These are phyloP conservation scores for Molanna angustata DNA, from an alignment of 2,888 invertebrate species.

Conservation along the genomic window DNA sequence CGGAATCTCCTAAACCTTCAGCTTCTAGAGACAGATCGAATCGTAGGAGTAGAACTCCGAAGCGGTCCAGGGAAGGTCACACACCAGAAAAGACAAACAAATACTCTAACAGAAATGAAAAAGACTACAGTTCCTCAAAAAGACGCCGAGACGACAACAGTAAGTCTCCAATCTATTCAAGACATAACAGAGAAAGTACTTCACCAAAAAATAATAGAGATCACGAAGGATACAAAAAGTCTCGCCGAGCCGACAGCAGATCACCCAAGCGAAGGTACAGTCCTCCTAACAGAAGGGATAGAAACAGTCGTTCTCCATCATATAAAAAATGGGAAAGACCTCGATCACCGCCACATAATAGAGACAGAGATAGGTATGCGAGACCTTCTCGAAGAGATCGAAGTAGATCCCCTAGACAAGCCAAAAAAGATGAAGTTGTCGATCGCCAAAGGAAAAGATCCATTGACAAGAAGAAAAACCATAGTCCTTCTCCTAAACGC, in stretches of 20 bases:
- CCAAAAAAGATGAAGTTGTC: conserved; percentile 31
- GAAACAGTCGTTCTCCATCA: conserved; percentile 39
- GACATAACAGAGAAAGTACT: conserved; percentile 20
- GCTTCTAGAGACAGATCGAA: conserved; percentile 11
- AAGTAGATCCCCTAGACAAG: conserved; percentile 27
- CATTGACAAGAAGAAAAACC: conserved; percentile 34
- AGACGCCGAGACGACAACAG: conserved; percentile 35
- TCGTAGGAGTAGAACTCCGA: conserved; percentile 22
- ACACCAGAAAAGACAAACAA: conserved; percentile 32
- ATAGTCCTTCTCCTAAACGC: conserved; percentile 39
- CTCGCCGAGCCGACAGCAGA: conserved; percentile 21
- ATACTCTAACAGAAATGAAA: conserved; percentile 36
- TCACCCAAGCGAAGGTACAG: conserved; percentile 37
- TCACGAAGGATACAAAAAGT: conserved; percentile 14
- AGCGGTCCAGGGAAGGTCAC: conserved; percentile 27
- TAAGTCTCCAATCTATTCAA: conserved; percentile 24
- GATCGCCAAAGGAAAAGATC: conserved; percentile 29
- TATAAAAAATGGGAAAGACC: conserved; percentile 37
- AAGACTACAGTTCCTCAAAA: conserved; percentile 39
- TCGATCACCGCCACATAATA: conserved; percentile 34
- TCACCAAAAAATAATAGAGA: conserved; percentile 28
- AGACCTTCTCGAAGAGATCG: conserved; percentile 29
- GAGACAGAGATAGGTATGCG: conserved; percentile 37
- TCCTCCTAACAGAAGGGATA: conserved; percentile 34
- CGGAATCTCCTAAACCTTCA: conserved; percentile 23